phyloP scores from a whole-genome alignment of 2,797 vertebrate species.

The Xenops minutus region DNA sequence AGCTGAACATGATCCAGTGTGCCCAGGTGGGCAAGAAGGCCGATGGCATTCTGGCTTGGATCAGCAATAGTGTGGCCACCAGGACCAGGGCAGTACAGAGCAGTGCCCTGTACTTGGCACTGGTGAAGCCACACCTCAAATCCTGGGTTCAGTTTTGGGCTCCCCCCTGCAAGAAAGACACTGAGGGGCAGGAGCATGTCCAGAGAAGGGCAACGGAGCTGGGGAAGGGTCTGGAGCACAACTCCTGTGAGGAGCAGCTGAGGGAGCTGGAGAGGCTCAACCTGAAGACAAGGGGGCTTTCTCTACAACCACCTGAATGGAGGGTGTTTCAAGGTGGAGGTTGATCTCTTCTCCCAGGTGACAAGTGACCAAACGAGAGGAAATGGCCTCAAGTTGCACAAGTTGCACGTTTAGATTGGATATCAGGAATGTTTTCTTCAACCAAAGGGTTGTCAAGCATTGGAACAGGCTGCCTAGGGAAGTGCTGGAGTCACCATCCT shows the following conservation, averaged over 20 bases:
- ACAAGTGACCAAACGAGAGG: fast-evolving
- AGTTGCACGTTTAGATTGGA: background rate
- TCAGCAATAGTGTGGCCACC: background rate
- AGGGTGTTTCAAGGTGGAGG: fast-evolving
- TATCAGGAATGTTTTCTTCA: background rate
- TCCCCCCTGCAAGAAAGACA: background rate
- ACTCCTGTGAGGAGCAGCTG: fast-evolving
- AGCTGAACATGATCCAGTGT: background rate
- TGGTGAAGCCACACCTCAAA: fast-evolving
- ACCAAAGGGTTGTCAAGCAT: background rate
- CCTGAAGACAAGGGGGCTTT: background rate
- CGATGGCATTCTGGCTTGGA: background rate
- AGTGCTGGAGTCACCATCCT: background rate
- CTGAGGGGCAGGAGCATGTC: fast-evolving
- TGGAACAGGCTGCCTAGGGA: background rate
- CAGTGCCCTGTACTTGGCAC: fast-evolving
- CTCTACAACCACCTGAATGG: too few species aligned
- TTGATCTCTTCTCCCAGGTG: background rate
- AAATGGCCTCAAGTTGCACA: background rate
- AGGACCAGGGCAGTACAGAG: background rate
- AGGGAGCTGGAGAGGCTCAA: background rate
- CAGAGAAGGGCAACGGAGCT: fast-evolving
- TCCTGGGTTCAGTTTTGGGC: background rate
- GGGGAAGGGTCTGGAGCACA: background rate
- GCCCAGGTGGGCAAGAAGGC: background rate